Base-by-base conservation (phyloP, 1,140 invertebrate species). In the Limonius californicus region DNA sequence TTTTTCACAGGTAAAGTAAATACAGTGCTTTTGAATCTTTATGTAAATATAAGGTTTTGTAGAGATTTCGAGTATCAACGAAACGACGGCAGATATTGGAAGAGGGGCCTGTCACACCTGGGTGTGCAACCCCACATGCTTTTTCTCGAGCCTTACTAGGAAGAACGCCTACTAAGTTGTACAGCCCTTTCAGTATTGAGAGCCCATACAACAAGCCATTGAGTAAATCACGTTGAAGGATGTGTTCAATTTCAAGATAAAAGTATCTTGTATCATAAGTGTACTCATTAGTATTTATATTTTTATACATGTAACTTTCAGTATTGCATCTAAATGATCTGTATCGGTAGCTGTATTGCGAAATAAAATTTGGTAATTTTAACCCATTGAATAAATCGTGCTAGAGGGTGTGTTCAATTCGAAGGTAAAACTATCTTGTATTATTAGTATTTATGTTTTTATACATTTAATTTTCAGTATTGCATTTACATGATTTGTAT, bases 171-270 rank as follows among this genome's bases (percentile, higher is more conserved):
- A 85, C 83, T 0, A 85, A 85, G 67, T 68, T 87, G 3, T 86
- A 86, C 65, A 85, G 84, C 62, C 85, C 85, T 1, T 87, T 87
- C 66, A 79, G 81, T 2, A 85, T 86, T 30, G 84, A 85, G 63
- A 83, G 82, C 18, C 84, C 84, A 4, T 72, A 61, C 19, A 45
- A 50, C 14, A 19, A 19, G 19, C 45, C 45, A 12, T 18, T 50
- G 2, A 12, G 8, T 39, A 39, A 39, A 39, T 11, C n/a, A 12
- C 35, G 35, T 39, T 39, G n/a, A 39, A n/a, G n/a, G n/a, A n/a
- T n/a, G n/a, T n/a, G n/a, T n/a, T n/a, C n/a, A n/a, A n/a, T n/a
- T 39, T 39, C n/a, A 39, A 12, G n/a, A n/a, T 39, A 39, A 27
- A 27, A 9, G 9, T 27, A 27, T 27, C 23, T 27, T 27, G 3